Conservation (phyloP, 2,113 vertebrate genomes). For the Cyprinodon brontotheroides region DNA sequence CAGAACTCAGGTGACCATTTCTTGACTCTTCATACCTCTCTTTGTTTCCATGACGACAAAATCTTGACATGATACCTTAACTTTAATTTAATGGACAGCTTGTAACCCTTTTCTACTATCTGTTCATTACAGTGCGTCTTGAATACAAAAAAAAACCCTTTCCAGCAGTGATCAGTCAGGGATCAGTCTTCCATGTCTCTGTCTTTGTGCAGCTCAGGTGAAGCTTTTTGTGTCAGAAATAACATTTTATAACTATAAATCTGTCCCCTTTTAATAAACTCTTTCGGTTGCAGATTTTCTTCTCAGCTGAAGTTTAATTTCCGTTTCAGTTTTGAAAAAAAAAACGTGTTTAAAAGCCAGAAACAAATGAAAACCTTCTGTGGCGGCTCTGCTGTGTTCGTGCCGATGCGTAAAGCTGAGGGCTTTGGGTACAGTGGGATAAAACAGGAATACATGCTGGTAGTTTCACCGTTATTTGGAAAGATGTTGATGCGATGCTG, state of each 20-base stretch:
- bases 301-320: not conserved
- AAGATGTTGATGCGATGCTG: not conserved
- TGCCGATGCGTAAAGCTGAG: not conserved
- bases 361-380: conserved; percentile 1
- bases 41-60: not conserved
- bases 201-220: not conserved
- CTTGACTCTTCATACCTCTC: not conserved
- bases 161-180: not conserved
- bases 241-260: not conserved
- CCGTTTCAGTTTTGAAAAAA: not conserved
- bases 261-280: not conserved
- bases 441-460: not conserved
- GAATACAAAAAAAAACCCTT: not conserved
- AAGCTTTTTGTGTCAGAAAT: not conserved
- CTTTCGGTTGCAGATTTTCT: not conserved
- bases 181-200: not conserved
- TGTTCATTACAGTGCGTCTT: not conserved
- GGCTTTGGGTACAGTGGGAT: not conserved
- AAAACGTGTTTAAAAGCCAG: not conserved
- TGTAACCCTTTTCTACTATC: not conserved
- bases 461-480: not conserved
- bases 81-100: not conserved
- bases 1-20: not conserved
- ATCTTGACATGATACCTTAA: not conserved
- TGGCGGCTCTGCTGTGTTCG: not conserved